These are phyloP conservation scores for Gambusia affinis DNA, from an alignment of 2,113 vertebrate genomes.

Conservation along the genomic window DNA sequence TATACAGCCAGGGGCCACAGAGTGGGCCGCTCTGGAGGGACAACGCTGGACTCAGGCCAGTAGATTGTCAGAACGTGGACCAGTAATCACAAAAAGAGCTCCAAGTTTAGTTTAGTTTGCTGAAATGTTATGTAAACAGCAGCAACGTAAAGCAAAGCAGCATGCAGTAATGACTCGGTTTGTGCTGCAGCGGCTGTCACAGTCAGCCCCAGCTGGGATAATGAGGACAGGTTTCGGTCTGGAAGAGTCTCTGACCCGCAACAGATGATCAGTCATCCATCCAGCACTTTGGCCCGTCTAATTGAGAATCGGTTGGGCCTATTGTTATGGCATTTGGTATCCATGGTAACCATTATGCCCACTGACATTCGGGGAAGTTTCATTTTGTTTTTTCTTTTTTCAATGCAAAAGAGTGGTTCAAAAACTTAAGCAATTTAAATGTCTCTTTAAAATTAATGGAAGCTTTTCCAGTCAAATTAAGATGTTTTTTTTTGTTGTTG, in stretches of 20 bases:
- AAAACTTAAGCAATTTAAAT: no score
- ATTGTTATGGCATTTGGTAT: constrained; percentile 17
- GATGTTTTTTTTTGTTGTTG: no score
- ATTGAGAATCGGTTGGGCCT: constrained; percentile 14
- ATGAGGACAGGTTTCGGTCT: constrained; percentile 42
- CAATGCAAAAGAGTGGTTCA: no score
- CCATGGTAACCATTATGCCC: constrained; percentile 1
- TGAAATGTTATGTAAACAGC: constrained; percentile 64
- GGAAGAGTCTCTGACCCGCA: constrained; percentile 17
- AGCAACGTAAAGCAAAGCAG: constrained; percentile 58
- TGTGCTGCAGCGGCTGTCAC: constrained; percentile 47
- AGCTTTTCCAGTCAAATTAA: no score
- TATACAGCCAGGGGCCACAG: constrained; percentile 13
- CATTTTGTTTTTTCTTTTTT: no score
- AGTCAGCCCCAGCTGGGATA: constrained; percentile 60
- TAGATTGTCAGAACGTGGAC: constrained; percentile 60
- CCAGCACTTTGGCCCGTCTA: constrained; percentile 19
- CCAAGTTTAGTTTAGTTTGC: constrained; percentile 13
- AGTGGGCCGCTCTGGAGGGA: constrained; percentile 19
- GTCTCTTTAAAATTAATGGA: no score
- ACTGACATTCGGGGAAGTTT: neutral
- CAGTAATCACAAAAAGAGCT: constrained; percentile 47
- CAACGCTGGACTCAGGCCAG: constrained; percentile 59
- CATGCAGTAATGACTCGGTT: constrained; percentile 56
- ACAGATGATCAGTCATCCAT: constrained; percentile 31